These are phyloP conservation scores for Nasonia longicornis DNA, from an alignment of 1,140 invertebrate species.

Conservation along the genomic window DNA sequence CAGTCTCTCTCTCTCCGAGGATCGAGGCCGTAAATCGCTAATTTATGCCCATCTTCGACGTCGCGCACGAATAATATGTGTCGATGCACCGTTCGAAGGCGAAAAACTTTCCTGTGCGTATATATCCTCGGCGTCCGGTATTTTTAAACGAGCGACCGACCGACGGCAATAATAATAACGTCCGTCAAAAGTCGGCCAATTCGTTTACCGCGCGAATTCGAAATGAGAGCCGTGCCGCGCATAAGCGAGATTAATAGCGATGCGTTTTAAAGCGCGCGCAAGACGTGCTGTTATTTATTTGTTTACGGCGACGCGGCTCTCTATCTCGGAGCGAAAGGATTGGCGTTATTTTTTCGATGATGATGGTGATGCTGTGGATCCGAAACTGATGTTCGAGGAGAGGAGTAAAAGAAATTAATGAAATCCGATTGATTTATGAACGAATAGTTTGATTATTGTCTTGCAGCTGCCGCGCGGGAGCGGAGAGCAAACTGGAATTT, in stretches of 20 bases:
- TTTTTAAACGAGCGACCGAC: background rate
- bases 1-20: background rate
- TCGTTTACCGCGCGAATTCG: constrained; percentile 19
- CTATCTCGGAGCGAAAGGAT: background rate
- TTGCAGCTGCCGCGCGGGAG: background rate
- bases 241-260: constrained; percentile 36
- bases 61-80: background rate
- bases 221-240: background rate
- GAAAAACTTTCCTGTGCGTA: constrained; percentile 14
- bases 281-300: constrained; percentile 38
- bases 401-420: constrained; percentile 27
- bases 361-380: background rate
- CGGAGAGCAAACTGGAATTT: constrained; percentile 13
- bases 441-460: constrained; percentile 3
- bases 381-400: background rate
- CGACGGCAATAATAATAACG: constrained; percentile 8
- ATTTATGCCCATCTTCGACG: constrained; percentile 40
- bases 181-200: constrained; percentile 9
- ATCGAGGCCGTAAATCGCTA: constrained; percentile 42
- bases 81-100: constrained; percentile 2
- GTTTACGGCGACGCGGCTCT: background rate
- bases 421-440: constrained; percentile 28
- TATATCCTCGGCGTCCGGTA: background rate
- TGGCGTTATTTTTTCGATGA: constrained; percentile 13
- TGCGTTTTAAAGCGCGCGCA: constrained; percentile 18